A percentile compares a stretch with the other conserved stretches of the same genome.
Evolutionary conservation across 2,888 invertebrate species (phyloP).

Genomic region (Scrobipalpa costella): DNA sequence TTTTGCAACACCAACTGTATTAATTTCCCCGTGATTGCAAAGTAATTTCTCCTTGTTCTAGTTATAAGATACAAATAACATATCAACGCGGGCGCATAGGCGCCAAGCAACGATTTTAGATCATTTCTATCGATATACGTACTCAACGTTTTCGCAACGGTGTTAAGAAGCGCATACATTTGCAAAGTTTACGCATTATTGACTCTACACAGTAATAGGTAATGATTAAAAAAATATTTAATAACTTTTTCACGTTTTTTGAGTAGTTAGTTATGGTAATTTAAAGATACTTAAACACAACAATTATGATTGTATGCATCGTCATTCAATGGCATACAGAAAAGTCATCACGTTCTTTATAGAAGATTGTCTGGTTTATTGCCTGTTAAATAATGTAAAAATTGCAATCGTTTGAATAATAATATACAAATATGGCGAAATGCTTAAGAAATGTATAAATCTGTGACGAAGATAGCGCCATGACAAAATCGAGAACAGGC

Average conservation of each 20-base stretch:
- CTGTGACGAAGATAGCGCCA: neutral
- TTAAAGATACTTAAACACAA: too few species aligned
- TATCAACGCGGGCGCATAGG: constrained; percentile 22
- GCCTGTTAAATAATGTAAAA: neutral
- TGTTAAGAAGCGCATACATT: constrained; percentile 20
- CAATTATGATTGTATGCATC: too few species aligned
- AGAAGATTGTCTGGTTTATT: too few species aligned
- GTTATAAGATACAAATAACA: constrained; percentile 28
- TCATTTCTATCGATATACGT: constrained; percentile 42
- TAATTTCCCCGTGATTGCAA: constrained; percentile 37
- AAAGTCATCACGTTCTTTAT: too few species aligned
- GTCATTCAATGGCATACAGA: too few species aligned
- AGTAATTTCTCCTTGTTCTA: constrained; percentile 45
- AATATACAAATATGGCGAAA: neutral
- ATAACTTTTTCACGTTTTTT: too few species aligned
- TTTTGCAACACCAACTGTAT: constrained; percentile 26
- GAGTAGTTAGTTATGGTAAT: too few species aligned
- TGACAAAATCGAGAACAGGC: neutral
- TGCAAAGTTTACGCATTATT: neutral
- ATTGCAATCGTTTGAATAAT: neutral
- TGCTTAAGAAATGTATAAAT: too few species aligned
- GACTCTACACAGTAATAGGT: neutral
- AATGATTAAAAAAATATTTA: neutral
- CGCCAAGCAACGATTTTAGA: constrained; percentile 34
- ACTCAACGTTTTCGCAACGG: constrained; percentile 37